These are phyloP conservation scores for Eugnorisma glareosa DNA, from an alignment of 2,888 invertebrate genomes.

Conservation along the genomic window DNA sequence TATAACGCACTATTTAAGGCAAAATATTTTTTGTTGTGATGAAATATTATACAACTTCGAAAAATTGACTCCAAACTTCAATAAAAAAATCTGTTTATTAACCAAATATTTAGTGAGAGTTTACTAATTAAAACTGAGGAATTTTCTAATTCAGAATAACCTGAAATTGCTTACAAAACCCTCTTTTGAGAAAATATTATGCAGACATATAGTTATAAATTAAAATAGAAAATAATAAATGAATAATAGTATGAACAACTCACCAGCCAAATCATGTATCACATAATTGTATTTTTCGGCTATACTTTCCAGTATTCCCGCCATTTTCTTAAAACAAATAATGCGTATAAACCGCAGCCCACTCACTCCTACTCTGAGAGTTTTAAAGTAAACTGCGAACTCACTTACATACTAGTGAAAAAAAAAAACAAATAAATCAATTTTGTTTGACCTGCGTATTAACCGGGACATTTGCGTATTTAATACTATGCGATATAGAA, in stretches of 20 bases:
- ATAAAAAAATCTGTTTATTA: neutral
- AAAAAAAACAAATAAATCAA: conserved; percentile 26
- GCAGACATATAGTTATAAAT: neutral
- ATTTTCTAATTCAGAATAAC: neutral
- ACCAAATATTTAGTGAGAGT: neutral
- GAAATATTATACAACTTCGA: neutral
- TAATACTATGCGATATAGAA: neutral
- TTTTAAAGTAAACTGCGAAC: conserved; percentile 16
- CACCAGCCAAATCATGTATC: conserved; percentile 71
- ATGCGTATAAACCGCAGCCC: neutral
- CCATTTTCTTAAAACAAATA: conserved; percentile 55
- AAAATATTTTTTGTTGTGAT: neutral
- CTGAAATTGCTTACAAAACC: neutral
- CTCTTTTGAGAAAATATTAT: neutral
- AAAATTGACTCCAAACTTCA: neutral
- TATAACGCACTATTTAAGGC: neutral
- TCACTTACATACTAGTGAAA: conserved; percentile 25
- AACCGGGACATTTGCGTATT: neutral
- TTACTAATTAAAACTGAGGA: neutral
- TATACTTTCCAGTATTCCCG: conserved; percentile 56
- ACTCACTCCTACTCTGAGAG: conserved; percentile 7
- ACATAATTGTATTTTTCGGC: conserved; percentile 68
- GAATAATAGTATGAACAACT: conserved; percentile 55
- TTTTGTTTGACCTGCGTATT: neutral
- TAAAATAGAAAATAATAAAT: neutral